phyloP scores from a whole-genome alignment of 37 sponge, comb jelly and placozoan genomes.

The Haliclona indistincta region DNA sequence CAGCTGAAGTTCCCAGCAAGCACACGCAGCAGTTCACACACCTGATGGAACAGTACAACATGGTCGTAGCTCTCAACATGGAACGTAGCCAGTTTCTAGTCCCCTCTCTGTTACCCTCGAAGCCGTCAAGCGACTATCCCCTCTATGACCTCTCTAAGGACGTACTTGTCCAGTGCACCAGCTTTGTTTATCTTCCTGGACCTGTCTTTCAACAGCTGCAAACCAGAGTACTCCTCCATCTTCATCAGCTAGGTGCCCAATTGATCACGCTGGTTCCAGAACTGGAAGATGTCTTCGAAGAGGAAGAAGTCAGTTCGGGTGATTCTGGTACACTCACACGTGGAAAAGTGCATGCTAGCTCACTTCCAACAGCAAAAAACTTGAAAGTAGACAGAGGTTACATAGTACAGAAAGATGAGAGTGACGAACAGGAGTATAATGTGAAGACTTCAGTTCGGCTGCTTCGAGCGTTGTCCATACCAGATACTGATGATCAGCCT shows the following conservation, averaged over 20 bases:
- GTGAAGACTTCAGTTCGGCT: too few relatives aligned
- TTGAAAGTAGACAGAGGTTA: too few relatives aligned
- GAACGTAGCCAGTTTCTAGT: slow-evolving; percentile 32
- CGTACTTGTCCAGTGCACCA: slow-evolving; percentile 9
- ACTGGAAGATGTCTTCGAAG: too few relatives aligned
- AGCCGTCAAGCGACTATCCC: slow-evolving; percentile 45
- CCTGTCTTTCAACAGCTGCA: slow-evolving; percentile 42
- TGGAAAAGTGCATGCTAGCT: too few relatives aligned
- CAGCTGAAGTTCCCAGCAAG: slow-evolving; percentile 7
- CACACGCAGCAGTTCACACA: not conserved
- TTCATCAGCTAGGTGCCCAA: slow-evolving; percentile 54
- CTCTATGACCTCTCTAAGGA: slow-evolving; percentile 33
- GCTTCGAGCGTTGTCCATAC: slow-evolving; percentile 3
- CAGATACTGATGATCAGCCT: not conserved
- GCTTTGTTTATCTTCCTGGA: slow-evolving; percentile 41
- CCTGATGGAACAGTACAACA: slow-evolving; percentile 38
- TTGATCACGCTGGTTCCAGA: slow-evolving; percentile 14
- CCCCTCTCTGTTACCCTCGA: slow-evolving; percentile 43
- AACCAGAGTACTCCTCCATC: slow-evolving; percentile 27
- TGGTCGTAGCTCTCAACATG: slow-evolving; percentile 54
- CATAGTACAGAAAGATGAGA: too few relatives aligned
- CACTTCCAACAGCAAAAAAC: too few relatives aligned
- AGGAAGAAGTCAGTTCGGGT: too few relatives aligned
- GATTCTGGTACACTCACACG: too few relatives aligned
- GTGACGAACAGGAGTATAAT: too few relatives aligned